Percentiles rank a stretch among this genome's conserved stretches.
Conservation (phyloP, 2,888 invertebrate species). For the Eugnorisma glareosa region DNA sequence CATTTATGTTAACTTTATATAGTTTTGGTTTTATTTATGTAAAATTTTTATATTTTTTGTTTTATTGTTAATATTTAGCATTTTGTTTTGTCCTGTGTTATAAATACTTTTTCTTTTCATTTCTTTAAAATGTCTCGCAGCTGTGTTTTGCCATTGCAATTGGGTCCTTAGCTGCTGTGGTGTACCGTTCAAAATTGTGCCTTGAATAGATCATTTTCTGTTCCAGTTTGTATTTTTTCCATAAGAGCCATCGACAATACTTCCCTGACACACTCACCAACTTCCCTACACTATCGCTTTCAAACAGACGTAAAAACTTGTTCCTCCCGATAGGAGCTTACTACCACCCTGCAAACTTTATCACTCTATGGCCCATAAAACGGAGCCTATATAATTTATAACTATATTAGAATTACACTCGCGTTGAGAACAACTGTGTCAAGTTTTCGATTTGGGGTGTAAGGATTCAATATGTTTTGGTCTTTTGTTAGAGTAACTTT, state of each 20-base stretch:
- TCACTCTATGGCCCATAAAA: constrained; percentile 55
- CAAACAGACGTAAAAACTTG: constrained; percentile 53
- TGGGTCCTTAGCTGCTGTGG: too few species aligned
- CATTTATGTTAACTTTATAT: too few species aligned
- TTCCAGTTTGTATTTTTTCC: neutral
- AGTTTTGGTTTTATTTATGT: too few species aligned
- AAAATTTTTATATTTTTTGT: too few species aligned
- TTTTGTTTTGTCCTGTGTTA: too few species aligned
- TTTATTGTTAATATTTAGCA: too few species aligned
- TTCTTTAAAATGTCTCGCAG: too few species aligned
- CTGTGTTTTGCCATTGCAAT: too few species aligned
- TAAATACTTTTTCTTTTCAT: too few species aligned
- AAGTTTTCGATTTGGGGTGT: neutral
- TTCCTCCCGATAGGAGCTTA: constrained; percentile 37
- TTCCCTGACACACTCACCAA: constrained; percentile 31
- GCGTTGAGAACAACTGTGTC: constrained; percentile 9
- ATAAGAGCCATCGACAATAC: constrained; percentile 16
- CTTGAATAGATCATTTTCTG: neutral
- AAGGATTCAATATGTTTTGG: constrained; percentile 1
- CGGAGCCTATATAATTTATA: constrained; percentile 55
- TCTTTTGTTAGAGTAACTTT: neutral
- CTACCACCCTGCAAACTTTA: constrained; percentile 52
- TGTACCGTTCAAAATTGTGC: neutral
- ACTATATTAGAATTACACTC: constrained; percentile 42
- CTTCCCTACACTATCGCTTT: constrained; percentile 49